Evolutionary conservation across 2,888 invertebrate species (phyloP).

Genomic region (Panopea generosa): DNA sequence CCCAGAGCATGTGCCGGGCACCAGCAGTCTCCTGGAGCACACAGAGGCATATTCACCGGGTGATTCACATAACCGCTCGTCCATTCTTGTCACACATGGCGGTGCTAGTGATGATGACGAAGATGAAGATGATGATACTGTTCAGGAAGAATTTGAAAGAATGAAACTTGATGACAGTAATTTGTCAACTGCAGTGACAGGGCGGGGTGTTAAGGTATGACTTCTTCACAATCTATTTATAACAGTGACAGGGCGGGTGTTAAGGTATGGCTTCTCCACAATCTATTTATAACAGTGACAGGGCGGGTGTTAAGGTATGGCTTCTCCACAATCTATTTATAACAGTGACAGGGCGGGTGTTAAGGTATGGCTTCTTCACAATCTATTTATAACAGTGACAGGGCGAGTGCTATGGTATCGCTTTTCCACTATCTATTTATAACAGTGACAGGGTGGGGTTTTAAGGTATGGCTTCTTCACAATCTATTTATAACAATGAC

Average conservation of each 20-base stretch:
- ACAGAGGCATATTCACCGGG: slow-evolving; percentile 67
- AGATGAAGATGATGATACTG: slow-evolving; percentile 63
- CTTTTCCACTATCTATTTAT: no score
- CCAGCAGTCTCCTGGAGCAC: slow-evolving; percentile 67
- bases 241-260: neutral
- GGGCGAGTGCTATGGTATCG: no score
- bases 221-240: neutral
- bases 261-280: no score
- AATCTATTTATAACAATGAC: no score
- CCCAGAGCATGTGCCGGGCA: slow-evolving; percentile 75
- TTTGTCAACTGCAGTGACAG: slow-evolving; percentile 67
- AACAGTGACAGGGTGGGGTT: no score
- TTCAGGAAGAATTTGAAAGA: slow-evolving; percentile 59
- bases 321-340: no score
- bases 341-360: no score
- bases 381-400: no score
- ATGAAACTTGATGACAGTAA: slow-evolving; percentile 68
- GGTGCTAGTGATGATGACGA: slow-evolving; percentile 54
- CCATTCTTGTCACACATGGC: slow-evolving; percentile 57
- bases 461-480: no score
- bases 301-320: no score
- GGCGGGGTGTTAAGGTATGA: slow-evolving; percentile 41
- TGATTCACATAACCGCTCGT: slow-evolving; percentile 62
- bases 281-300: no score
- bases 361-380: no score